phyloP scores from a whole-genome alignment of 2,888 invertebrate species.

The Chelonus formosanus region DNA sequence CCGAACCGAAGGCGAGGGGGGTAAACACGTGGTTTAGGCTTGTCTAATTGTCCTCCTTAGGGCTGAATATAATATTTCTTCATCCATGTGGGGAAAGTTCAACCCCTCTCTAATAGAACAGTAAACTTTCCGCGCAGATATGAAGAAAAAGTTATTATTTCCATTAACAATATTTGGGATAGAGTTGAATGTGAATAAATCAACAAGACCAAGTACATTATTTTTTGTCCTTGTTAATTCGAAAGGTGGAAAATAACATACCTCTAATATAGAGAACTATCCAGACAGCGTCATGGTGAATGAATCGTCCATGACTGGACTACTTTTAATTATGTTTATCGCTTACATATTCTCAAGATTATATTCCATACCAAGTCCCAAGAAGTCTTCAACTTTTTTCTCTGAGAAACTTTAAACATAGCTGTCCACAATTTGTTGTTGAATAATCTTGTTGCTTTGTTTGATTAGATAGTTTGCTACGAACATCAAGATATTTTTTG shows the following conservation, averaged over 20 bases:
- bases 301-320: slow-evolving; percentile 38
- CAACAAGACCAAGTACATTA: slow-evolving; percentile 40
- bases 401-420: slow-evolving; percentile 38
- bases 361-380: too few relatives aligned
- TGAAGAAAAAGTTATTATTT: too few relatives aligned
- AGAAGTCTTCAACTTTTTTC: not conserved
- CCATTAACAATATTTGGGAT: too few relatives aligned
- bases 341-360: too few relatives aligned
- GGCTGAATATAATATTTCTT: too few relatives aligned
- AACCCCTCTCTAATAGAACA: too few relatives aligned
- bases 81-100: too few relatives aligned
- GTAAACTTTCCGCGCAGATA: too few relatives aligned
- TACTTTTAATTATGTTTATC: not conserved
- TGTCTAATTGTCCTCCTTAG: too few relatives aligned
- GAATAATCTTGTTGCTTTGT: slow-evolving; percentile 37
- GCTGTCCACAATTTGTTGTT: slow-evolving; percentile 37
- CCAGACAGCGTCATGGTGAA: slow-evolving; percentile 49
- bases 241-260: slow-evolving; percentile 47
- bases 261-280: slow-evolving; percentile 41
- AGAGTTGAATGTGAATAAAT: too few relatives aligned
- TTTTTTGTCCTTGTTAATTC: slow-evolving; percentile 43
- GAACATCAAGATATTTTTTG: slow-evolving; percentile 32
- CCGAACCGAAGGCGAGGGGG: too few relatives aligned
- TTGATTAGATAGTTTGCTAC: slow-evolving; percentile 37
- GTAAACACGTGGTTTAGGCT: too few relatives aligned